Evolutionary conservation across 2,888 invertebrate species (phyloP).

Genomic region (Orthosia gracilis): DNA sequence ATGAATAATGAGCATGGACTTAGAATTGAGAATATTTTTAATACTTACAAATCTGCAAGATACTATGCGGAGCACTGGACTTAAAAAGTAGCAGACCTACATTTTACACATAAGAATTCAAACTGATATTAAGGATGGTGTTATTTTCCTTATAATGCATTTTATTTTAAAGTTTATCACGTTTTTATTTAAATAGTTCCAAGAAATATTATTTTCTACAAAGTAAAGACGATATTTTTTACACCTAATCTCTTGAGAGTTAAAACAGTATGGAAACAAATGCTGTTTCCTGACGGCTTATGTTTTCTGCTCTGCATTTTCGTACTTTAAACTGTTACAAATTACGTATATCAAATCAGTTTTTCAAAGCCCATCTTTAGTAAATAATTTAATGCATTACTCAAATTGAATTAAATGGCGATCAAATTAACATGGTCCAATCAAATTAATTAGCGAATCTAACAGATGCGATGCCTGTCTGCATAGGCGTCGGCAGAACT

Average conservation of each 20-base stretch:
- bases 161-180: slow-evolving; percentile 37
- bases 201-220: slow-evolving; percentile 8
- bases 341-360: background rate
- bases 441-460: too few species aligned
- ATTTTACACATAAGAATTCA: slow-evolving; percentile 26
- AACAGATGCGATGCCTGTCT: too few species aligned
- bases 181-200: slow-evolving; percentile 7
- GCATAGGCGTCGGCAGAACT: too few species aligned
- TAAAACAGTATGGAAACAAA: background rate
- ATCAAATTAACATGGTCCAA: too few species aligned
- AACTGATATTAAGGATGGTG: background rate
- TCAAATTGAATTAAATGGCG: background rate
- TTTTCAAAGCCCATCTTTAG: slow-evolving; percentile 2
- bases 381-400: background rate
- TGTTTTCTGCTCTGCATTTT: background rate
- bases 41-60: slow-evolving; percentile 46
- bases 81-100: slow-evolving; percentile 21
- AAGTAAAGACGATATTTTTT: background rate
- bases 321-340: background rate
- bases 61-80: slow-evolving; percentile 12
- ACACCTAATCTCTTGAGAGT: background rate
- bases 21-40: slow-evolving; percentile 43
- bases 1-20: slow-evolving; percentile 57
- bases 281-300: background rate
- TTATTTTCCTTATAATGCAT: slow-evolving; percentile 1